A percentile compares a stretch with the other conserved stretches of the same genome.
phyloP scores from a whole-genome alignment of 2,888 invertebrate genomes.

The Dryadula phaetusa region DNA sequence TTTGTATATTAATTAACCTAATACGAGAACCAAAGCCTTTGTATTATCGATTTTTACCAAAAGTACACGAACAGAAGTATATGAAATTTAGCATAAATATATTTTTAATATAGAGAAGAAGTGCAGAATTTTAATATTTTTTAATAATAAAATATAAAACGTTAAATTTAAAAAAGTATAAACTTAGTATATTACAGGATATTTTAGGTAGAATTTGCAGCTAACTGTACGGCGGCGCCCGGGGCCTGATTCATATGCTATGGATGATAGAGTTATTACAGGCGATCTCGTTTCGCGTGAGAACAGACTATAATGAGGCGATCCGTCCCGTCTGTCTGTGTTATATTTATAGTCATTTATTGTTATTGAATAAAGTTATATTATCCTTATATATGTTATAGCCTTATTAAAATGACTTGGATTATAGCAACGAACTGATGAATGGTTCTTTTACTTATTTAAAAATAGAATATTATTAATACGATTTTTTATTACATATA shows the following conservation, averaged over 20 bases:
- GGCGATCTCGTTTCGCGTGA: conserved; percentile 52
- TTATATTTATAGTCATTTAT: conserved; percentile 9
- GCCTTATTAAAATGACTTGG: background rate
- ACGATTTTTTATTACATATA: too few species aligned
- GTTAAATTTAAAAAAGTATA: too few species aligned
- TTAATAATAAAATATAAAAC: too few species aligned
- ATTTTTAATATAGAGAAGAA: too few species aligned
- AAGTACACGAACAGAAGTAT: too few species aligned
- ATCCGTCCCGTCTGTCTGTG: conserved; percentile 22
- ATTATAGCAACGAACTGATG: background rate
- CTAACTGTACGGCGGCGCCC: conserved; percentile 48
- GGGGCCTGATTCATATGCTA: conserved; percentile 53
- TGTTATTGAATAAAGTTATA: conserved; percentile 7
- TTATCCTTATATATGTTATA: background rate
- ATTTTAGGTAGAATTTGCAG: background rate
- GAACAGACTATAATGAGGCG: conserved; percentile 46
- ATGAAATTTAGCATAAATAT: too few species aligned
- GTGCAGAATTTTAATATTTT: too few species aligned
- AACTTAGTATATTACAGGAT: background rate
- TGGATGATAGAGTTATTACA: conserved; percentile 58
- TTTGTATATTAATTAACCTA: too few species aligned
- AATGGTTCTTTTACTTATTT: background rate
- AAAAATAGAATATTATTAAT: background rate
- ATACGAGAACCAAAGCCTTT: too few species aligned
- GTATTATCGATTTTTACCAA: too few species aligned